Base-by-base conservation (phyloP, 2,113 vertebrate genomes). In the Hippopotamus amphibius region DNA sequence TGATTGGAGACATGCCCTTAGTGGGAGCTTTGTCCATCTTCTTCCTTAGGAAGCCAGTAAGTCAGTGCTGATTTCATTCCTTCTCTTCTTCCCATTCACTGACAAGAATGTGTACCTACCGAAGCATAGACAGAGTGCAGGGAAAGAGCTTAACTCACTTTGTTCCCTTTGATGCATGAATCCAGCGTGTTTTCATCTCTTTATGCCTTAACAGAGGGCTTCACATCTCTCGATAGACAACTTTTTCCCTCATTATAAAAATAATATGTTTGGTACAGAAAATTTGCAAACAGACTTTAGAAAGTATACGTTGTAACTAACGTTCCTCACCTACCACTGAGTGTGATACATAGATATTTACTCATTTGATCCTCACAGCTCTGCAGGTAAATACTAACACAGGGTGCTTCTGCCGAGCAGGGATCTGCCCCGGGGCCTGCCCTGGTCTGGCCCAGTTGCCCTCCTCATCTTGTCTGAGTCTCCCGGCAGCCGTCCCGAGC, bases 1-100 rank as follows among this genome's bases (percentile, higher is more conserved):
- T 99, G 92, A 99, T 99, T 92, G 99, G 99, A 93, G 99, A 99
- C 98, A 99, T 99, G 99, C 99, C 99, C 59, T 98, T 99, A 86
- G 98, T 99, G 93, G 99, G 99, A 97, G 99, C 99, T 7, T 85
- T 99, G 43, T 99, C 99, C 0, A 90, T 99, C 96, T 99, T 99
- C 97, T 99, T 99, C 98, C 99, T 99, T 89, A 99, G 99, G 97
- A 99, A 99, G 96, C 99, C 99, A 8, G 98, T 98, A 86, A 98
- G 98, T 95, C 41, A 2, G 7, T 5, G 7, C 50, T 72, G 55
- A 22, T 50, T 59, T 53, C 48, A 15, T 41, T 14, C 57, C 37
- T 37, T 37, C 37, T 72, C 43, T 3, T 74, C 55, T 69, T 55
- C 63, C 37, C 2, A 2, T 19, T 81, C 11, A 15, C n/a, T 92